Evolutionary conservation across 1,140 invertebrate species (phyloP).

Genomic region (Batillaria attramentaria): DNA sequence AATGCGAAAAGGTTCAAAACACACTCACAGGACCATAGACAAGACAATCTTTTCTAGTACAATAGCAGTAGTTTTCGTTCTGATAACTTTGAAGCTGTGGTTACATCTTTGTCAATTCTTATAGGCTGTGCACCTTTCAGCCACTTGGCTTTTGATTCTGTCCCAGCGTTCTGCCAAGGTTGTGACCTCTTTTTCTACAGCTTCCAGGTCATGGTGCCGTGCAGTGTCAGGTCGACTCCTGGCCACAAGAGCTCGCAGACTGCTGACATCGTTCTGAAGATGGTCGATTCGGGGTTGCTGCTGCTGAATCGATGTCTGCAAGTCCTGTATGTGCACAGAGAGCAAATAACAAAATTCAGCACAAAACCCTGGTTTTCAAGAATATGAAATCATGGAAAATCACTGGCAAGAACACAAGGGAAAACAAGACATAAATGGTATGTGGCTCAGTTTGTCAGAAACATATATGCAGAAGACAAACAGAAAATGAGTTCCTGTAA

Average conservation of each 20-base stretch:
- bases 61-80: no score
- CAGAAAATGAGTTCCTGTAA: background rate
- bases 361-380: no score
- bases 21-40: no score
- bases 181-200: slow-evolving; percentile 93
- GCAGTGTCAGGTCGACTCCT: slow-evolving; percentile 81
- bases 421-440: background rate
- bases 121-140: slow-evolving; percentile 93
- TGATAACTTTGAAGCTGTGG: no score
- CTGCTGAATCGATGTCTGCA: slow-evolving; percentile 81
- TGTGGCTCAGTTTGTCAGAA: background rate
- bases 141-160: slow-evolving; percentile 90
- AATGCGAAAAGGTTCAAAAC: no score
- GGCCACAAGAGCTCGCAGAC: slow-evolving; percentile 88
- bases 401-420: background rate
- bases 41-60: no score
- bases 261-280: slow-evolving; percentile 90
- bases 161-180: slow-evolving; percentile 91
- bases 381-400: background rate
- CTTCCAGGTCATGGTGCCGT: slow-evolving; percentile 86
- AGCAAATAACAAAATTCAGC: no score
- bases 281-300: slow-evolving; percentile 79
- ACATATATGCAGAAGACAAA: background rate
- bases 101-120: no score
- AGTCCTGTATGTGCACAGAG: slow-evolving; percentile 57